Percentiles rank a stretch among this genome's conserved stretches.
phyloP scores from a whole-genome alignment of 1,140 invertebrate genomes.

The Araneus ventricosus region DNA sequence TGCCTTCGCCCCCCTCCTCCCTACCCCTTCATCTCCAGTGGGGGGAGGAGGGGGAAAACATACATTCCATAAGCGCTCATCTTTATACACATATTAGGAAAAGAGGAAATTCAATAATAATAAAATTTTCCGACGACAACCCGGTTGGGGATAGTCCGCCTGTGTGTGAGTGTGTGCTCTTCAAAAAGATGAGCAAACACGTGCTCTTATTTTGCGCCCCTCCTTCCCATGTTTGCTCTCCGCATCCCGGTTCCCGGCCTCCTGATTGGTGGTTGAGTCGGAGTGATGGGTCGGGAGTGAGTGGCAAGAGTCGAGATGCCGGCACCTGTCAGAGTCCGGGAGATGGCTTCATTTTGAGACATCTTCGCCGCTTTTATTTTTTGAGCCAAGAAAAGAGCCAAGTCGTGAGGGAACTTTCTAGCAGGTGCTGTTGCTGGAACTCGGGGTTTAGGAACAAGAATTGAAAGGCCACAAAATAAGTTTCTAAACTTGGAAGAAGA shows the following conservation, averaged over 20 bases:
- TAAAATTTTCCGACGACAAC: slow-evolving; percentile 58
- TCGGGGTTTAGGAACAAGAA: no score
- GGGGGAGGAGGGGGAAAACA: background rate
- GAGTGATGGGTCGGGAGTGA: slow-evolving; percentile 54
- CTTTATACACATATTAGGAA: slow-evolving; percentile 54
- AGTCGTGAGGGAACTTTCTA: no score
- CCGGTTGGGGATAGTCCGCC: background rate
- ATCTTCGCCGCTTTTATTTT: background rate
- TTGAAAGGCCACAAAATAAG: no score
- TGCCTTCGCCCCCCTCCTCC: background rate
- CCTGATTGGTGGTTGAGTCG: slow-evolving; percentile 56
- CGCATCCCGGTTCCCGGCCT: background rate
- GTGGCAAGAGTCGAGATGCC: background rate
- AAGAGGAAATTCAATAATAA: slow-evolving; percentile 69
- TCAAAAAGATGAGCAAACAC: slow-evolving; percentile 69
- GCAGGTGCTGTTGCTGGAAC: no score
- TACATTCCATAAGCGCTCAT: slow-evolving; percentile 51
- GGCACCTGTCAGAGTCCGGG: slow-evolving; percentile 35
- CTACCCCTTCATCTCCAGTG: no score
- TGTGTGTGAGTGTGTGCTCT: slow-evolving; percentile 31
- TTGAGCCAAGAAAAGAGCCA: no score
- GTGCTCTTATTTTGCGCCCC: slow-evolving; percentile 49
- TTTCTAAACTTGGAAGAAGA: no score
- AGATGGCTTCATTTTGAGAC: background rate
- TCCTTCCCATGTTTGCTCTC: slow-evolving; percentile 30